Evolutionary conservation across 1,140 invertebrate species (phyloP).

Genomic region (Drosophila busckii): DNA sequence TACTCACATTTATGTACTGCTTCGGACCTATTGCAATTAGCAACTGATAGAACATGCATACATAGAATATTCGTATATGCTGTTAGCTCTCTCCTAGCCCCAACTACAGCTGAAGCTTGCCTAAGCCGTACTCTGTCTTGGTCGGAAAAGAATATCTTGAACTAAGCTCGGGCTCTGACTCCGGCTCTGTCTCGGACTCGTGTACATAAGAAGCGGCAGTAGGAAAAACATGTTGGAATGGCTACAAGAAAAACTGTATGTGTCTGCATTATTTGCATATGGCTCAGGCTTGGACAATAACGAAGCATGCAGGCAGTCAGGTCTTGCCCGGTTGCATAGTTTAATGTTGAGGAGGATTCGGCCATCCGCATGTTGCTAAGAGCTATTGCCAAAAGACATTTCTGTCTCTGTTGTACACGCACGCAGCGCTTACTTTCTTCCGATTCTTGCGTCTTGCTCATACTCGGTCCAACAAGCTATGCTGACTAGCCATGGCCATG

Average conservation of each 20-base stretch:
- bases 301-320: constrained; percentile 42
- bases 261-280: constrained; percentile 75
- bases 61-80: constrained; percentile 32
- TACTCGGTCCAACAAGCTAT: constrained; percentile 24
- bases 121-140: constrained; percentile 63
- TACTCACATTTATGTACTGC: constrained; percentile 13
- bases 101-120: constrained; percentile 16
- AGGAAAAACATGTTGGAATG: constrained; percentile 19
- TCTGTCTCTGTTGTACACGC: constrained; percentile 29
- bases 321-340: constrained; percentile 68
- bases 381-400: constrained; percentile 53
- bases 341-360: constrained; percentile 75
- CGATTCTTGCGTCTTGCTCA: constrained; percentile 6
- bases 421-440: constrained; percentile 19
- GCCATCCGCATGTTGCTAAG: constrained; percentile 66
- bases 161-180: constrained; percentile 67
- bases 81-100: constrained; percentile 21
- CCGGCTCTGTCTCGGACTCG: too few relatives aligned
- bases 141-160: constrained; percentile 72
- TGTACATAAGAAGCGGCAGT: constrained; percentile 57
- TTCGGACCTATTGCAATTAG: constrained; percentile 66
- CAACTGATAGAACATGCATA: constrained; percentile 71
- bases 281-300: constrained; percentile 53
- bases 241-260: constrained; percentile 73
- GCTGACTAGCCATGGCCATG: too few relatives aligned